Evolutionary conservation across 2,797 vertebrate genomes (phyloP), one percentile per base, ranked within the genome.

Genomic region (Allobates femoralis): DNA sequence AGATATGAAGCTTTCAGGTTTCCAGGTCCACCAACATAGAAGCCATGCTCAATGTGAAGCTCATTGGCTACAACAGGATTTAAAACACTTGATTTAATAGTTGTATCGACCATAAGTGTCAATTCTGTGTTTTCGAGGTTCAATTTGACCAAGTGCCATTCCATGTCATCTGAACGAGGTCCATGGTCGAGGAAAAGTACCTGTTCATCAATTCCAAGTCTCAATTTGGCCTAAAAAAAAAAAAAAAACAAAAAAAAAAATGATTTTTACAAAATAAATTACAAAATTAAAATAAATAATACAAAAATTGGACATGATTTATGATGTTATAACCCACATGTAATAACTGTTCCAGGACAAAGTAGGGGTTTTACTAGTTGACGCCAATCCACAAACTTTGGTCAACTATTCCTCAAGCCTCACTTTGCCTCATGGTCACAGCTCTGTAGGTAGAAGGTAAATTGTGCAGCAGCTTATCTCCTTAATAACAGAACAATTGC

Each of bases 141-240:
- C 11, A 97, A 79, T 89, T 96, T 96, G 87, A 96, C 89, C 0
- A 93, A 93, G 90, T 98, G 97, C 97, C 97, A 98, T 56, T 93
- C 93, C 90, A 97, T 93, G 93, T 98, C 96, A 23, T 98, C 96
- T 85, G 98, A 90, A 69, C 88, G 94, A 83, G 92, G 93, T 55
- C 92, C 93, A 87, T 88, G 90, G 3, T 96, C 95, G 78, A 96
- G 96, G 87, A 91, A 90, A 58, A 98, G 91, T 15, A 94, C 66
- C 46, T 53, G 89, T 86, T 98, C 95, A 28, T 93, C 94, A 0
- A 90, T 84, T 79, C 96, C 97, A 79, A 97, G 90, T 88, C 96
- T 95, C 86, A 97, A 88, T 93, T 94, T 97, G 73, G 96, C 84
- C 97, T 98, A 89, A 76, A 85, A 89, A 16, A 23, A 58, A 2